Evolutionary conservation across 1,140 invertebrate species (phyloP), one percentile per base, ranked within the genome.

Genomic region (Drosophila kanapiae): DNA sequence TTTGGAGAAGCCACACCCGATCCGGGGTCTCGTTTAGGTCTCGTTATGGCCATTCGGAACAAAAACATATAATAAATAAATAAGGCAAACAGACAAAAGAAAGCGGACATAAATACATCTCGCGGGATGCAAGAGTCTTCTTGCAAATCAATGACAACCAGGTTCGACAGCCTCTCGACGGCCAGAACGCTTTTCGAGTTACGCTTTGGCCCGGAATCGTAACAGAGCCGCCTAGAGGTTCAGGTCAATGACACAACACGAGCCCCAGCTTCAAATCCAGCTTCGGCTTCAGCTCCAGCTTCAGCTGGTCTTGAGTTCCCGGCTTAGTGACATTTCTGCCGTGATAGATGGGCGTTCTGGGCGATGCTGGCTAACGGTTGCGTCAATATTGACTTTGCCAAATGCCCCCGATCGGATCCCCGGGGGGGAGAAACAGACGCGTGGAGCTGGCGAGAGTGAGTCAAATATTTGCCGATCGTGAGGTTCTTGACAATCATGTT

Each of bases 301-400:
- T 31, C 31, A 49, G 69, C 69, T 54, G 45, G 43, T 16, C 27
- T 42, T 60, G 35, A 40, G 69, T 42, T 71, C 68, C 53, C 43
- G 40, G 84, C 84, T 80, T 72, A 75, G 85, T 88, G 83, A 87
- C 83, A 87, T 75, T 88, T 72, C 68, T 53, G 60, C 49, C 48
- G 57, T 86, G 83, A 83, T 83, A 87, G 79, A 86, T 69, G 65
- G 78, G 61, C 75, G 74, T 67, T 67, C 76, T 48, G 69, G 80
- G 58, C 62, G 37, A 40, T 54, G 53, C 61, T 58, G 42, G 62
- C 67, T 85, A 85, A 84, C 82, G 83, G 79, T 72, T 86, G 78
- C 82, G 77, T 87, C 81, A 87, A 87, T 87, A 87, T 87, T 87
- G 84, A 87, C 77, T 80, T 87, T 80, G 84, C 80, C 48, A 80